Base-by-base conservation (phyloP, 2,797 vertebrate genomes). In the Oryzias sinensis region DNA sequence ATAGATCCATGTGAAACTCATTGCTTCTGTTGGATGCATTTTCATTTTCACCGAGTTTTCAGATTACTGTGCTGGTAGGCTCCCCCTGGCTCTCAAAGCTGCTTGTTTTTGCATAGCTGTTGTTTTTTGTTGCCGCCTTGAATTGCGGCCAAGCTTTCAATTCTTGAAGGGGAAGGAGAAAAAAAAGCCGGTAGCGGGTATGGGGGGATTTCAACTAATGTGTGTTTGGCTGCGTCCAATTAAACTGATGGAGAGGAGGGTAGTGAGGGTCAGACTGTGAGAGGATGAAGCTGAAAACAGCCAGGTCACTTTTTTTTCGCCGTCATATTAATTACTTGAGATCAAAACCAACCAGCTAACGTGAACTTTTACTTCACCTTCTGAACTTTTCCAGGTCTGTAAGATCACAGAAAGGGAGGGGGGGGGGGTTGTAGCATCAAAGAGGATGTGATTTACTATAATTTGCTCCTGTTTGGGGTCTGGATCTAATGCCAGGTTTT, bases 191-290 rank as follows among this genome's bases (percentile, higher is more conserved):
- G 51, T 48, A 47, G 44, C 13, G 25, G 46, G 7, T 14, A 17
- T 24, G 1, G 9, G 27, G 41, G 62, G 24, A 77, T 60, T 42
- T 37, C 61, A 54, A 70, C 75, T 85, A 86, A 86, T 84, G 85
- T 81, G 81, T 87, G 77, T 85, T 78, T 85, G 76, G 77, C 78
- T 88, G 85, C 76, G 77, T 88, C 85, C 87, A 86, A 89, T 89
- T 87, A 87, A 84, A 74, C 79, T 83, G 79, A 83, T 82, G 82
- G 74, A 55, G 59, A 72, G 76, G 62, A 59, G 71, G 64, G 76
- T 11, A 58, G 68, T 45, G 70, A 70, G 69, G 79, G 82, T 86
- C 76, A 79, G 64, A 63, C 58, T 55, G 56, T 29, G 75, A 79
- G 76, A 71, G 74, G 60, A 60, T 71, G 62, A 72, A 77, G 65